Evolutionary conservation across 2,113 vertebrate species (phyloP), one percentile per base, ranked within the genome.

Genomic region (Periophthalmus modestus): DNA sequence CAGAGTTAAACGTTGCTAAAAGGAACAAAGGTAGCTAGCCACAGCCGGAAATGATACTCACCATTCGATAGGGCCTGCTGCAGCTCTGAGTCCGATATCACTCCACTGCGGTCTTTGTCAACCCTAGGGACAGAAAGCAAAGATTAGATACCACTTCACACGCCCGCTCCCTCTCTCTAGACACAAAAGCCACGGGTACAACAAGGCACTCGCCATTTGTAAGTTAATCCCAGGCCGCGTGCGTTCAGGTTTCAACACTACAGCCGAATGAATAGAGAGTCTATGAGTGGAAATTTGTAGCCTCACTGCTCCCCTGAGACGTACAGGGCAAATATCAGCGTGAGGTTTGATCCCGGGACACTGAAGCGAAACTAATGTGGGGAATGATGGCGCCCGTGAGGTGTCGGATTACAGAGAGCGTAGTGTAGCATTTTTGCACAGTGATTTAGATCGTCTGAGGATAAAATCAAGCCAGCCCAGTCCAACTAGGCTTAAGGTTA

Each of bases 51-150:
- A 33, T 14, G 46, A 69, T 50, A 81, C 95, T 83, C 90, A 99
- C 97, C 97, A 36, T 99, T 99, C n/a, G 97, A 99, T 71, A 99
- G 90, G 2, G 97, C 97, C 74, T 98, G 97, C 92, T 98, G 97
- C 74, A 99, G 97, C 84, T 99, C 97, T 4, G 85, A 90, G 90
- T 99, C 97, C 33, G 96, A 98, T 91, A 99, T 99, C 69, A 97
- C 91, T 28, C 97, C 97, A 78, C 97, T 99, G 80, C 95, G 93
- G 88, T 98, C 97, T 86, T 97, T 98, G 90, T 98, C 97, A 7
- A 99, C 97, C 90, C 97, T 98, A 75, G 73, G 68, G 72, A 69
- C 21, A 47, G 52, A 89, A 78, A 87, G 79, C 65, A 83, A 76
- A 83, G 87, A 91, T 92, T 83, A 90, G 69, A 85, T 84, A 69